phyloP scores from a whole-genome alignment of 2,113 vertebrate genomes.

The Daphoenositta chrysoptera region DNA sequence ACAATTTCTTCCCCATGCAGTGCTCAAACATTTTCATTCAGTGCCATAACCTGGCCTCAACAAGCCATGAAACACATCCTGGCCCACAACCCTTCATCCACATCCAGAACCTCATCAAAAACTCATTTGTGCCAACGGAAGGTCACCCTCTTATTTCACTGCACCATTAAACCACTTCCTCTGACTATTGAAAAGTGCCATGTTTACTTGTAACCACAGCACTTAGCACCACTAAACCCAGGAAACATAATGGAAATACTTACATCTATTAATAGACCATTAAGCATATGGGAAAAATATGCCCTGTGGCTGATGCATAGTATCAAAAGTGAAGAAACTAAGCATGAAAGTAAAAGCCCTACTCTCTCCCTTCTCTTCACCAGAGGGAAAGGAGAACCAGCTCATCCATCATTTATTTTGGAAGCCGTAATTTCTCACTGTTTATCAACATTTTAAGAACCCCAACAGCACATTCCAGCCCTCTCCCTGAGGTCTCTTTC shows the following conservation, averaged over 20 bases:
- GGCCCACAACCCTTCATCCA: neutral
- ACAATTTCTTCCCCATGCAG: neutral
- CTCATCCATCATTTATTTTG: neutral
- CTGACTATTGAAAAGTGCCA: neutral
- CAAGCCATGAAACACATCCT: neutral
- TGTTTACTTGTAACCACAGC: slow-evolving; percentile 19
- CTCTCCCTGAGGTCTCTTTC: neutral
- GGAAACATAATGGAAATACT: neutral
- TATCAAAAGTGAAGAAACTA: neutral
- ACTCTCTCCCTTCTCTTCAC: neutral
- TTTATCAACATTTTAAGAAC: neutral
- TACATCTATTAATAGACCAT: neutral
- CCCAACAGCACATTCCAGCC: neutral
- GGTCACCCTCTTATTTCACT: neutral
- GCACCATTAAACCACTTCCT: neutral
- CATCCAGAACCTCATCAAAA: neutral
- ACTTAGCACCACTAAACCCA: neutral
- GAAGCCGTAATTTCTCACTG: neutral
- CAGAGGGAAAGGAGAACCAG: neutral
- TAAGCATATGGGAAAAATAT: neutral
- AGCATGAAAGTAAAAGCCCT: neutral
- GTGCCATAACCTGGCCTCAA: neutral
- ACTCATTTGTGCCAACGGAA: neutral
- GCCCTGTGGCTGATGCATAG: neutral
- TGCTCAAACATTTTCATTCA: neutral